Base-by-base conservation (phyloP, 37 sponge, comb jelly and placozoan genomes). In the Spongilla lacustris region DNA sequence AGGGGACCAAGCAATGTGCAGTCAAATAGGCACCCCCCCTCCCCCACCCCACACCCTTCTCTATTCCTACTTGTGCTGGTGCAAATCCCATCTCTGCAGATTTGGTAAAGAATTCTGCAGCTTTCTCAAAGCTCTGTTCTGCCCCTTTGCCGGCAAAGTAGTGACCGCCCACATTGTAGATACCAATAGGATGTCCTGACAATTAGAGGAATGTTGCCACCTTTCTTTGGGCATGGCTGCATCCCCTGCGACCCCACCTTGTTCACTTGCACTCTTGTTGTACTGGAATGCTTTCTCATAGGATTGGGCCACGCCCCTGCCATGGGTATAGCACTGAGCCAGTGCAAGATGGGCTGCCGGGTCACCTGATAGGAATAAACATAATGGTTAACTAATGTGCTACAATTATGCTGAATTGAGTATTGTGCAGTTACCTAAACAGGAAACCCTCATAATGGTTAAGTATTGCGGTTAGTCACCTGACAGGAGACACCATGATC, bases 101-200 rank as follows among this genome's bases (percentile, higher is more conserved):
- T 29, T 89, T 72, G 37, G 68, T 69, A 34, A 76, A 96, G 70
- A 76, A 94, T 28, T 91, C 88, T 1, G 83, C 92, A 36, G 97
- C 97, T 38, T 90, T 96, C 36, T 85, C 79, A 31, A 89, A 89
- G 50, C 85, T 89, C 32, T 83, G 79, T 29, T 83, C 85, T 21
- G 90, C 91, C 30, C 97, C 97, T 36, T 89, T 89, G 27, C 97
- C 95, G 35, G 93, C 77, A 66, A 94, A 96, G 78, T 94, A 96
- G 38, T 86, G 88, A 19, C 78, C 81, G 1, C 91, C 97, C 21
- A 94, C 84, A 66, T 94, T 94, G 74, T 96, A 94, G 27, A 88
- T 74, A 1, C 87, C 97, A 29, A 91, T 37, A 25, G 89, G 80
- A 30, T 81, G 69, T 50, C 89, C 96, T 96, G 80, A 22, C 19